Conservation (phyloP, 1,140 invertebrate species). For the Trichomalopsis sarcophagae region DNA sequence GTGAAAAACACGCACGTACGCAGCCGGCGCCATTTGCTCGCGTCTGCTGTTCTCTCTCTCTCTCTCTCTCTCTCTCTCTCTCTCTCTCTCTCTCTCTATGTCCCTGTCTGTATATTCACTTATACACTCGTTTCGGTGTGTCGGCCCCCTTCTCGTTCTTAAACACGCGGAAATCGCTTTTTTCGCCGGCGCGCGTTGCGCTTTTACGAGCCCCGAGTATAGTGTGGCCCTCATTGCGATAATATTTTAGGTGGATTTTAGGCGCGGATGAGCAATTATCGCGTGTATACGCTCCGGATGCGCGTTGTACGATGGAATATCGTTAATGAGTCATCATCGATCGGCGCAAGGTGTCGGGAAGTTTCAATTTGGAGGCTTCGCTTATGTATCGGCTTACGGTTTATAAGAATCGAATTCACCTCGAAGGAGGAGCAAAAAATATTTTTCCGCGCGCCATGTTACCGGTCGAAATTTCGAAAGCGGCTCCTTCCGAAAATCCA, state of each 20-base stretch:
- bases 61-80: no score
- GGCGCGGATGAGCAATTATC: not conserved
- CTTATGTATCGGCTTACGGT: not conserved
- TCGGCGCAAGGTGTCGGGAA: not conserved
- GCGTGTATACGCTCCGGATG: no score
- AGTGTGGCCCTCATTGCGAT: not conserved
- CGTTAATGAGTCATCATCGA: not conserved
- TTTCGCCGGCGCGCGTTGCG: not conserved
- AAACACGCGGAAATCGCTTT: not conserved
- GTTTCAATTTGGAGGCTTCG: not conserved
- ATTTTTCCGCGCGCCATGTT: not conserved
- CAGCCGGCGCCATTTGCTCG: slow-evolving; percentile 56
- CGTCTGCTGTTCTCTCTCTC: slow-evolving; percentile 37
- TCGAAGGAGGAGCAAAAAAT: no score
- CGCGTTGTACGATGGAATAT: not conserved
- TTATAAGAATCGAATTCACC: not conserved
- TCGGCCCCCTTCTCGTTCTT: not conserved
- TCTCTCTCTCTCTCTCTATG: no score
- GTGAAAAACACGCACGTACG: slow-evolving; percentile 52
- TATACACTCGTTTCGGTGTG: not conserved
- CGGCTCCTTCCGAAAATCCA: not conserved
- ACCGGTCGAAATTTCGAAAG: not conserved
- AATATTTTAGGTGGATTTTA: not conserved
- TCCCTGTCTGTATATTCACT: not conserved
- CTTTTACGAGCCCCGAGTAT: not conserved